Conservation (phyloP, 2,888 invertebrate genomes). For the Alitta virens region DNA sequence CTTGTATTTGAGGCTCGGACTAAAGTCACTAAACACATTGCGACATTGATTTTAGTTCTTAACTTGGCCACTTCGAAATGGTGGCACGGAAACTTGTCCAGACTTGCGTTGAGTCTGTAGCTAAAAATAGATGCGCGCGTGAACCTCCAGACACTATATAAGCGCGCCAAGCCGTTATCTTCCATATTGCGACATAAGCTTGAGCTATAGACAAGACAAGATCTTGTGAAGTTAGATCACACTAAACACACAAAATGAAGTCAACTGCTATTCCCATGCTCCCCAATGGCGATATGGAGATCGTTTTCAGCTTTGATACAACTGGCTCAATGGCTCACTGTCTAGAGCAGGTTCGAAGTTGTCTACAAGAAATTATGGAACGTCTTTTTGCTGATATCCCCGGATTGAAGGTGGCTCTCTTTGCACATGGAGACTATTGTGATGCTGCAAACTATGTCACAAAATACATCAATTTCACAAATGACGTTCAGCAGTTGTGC, state of each 20-base stretch:
- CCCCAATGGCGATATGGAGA: constrained; percentile 31
- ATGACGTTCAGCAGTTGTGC: constrained; percentile 35
- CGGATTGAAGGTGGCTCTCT: constrained; percentile 42
- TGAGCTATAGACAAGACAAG: no score
- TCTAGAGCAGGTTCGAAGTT: constrained; percentile 40
- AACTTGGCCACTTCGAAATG: no score
- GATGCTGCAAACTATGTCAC: constrained; percentile 50
- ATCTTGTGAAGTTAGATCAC: no score
- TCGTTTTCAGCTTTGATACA: constrained; percentile 47
- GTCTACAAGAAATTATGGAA: constrained; percentile 44
- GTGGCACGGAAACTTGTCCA: no score
- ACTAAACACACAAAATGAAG: not conserved
- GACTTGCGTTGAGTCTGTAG: no score
- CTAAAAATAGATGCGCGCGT: no score
- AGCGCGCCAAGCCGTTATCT: no score
- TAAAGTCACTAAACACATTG: no score
- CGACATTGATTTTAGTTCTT: no score
- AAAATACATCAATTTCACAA: constrained; percentile 41
- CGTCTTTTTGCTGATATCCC: constrained; percentile 49
- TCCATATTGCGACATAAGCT: no score
- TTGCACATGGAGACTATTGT: constrained; percentile 54
- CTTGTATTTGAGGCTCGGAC: no score
- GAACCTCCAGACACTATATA: no score
- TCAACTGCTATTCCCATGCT: constrained; percentile 1
- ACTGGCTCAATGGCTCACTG: constrained; percentile 46